Evolutionary conservation across 2,888 invertebrate genomes (phyloP), one percentile per base, ranked within the genome.

Genomic region (Scaptomyza parva): DNA sequence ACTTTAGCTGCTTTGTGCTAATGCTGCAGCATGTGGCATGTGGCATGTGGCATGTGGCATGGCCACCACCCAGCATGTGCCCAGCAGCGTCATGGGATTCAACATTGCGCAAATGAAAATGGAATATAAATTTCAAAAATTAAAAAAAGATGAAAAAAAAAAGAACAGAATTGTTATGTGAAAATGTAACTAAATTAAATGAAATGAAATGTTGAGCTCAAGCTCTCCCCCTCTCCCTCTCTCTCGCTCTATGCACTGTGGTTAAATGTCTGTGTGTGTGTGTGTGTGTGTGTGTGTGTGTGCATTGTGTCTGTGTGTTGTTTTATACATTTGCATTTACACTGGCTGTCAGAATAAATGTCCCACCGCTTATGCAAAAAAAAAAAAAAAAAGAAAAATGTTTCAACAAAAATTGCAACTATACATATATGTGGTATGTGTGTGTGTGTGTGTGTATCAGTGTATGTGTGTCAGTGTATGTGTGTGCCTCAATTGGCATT

Each of bases 101-200:
- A 54, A 60, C 24, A 51, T 26, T 26, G 14, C 35, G 14, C 52
- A 52, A 45, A 70, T 63, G 74, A 70, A 79, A 82, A 86, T 86
- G 84, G 66, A 77, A 86, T 74, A 77, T 77, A 69, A 84, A 86
- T 80, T 78, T 69, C 35, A 65, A 51, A 81, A 81, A 78, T 70
- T 75, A 65, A 70, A 40, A 37, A 3, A 44, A 12, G 12, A 43
- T 41, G 40, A 40, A 47, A 66, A 30, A 40, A 52, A 61, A 78
- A 40, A 22, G n/a, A n/a, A n/a, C n/a, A n/a, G n/a, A n/a, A n/a
- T n/a, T n/a, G n/a, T n/a, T n/a, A 50, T 60, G 63, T 64, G 57
- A 33, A 76, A 71, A 77, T 86, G 81, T 84, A 83, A 83, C 74
- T 75, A 78, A 86, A 86, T 86, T 80, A 77, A 84, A 77, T 74